Conservation (phyloP, 2,113 vertebrate species). For the Collichthys lucidus region DNA sequence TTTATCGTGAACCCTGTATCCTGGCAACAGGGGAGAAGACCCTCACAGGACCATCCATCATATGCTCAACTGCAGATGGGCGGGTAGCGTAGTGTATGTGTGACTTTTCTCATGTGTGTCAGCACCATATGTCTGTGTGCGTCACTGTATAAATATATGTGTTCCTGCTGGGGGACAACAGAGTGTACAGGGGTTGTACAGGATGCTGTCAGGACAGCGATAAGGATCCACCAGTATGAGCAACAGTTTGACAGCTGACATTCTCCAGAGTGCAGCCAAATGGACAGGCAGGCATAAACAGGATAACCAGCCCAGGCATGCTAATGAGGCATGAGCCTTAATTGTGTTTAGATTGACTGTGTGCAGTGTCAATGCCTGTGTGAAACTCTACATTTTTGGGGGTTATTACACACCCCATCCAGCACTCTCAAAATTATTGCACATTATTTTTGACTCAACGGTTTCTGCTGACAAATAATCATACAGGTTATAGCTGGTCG, state of each 20-base stretch:
- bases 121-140: conserved; percentile 31
- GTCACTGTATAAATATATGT: conserved; percentile 22
- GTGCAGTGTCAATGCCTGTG: neutral
- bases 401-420: too few species aligned
- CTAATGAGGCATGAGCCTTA: conserved; percentile 36
- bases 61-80: neutral
- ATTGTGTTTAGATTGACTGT: conserved; percentile 28
- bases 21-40: conserved; percentile 34
- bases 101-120: conserved; percentile 10
- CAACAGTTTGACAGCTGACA: conserved; percentile 51
- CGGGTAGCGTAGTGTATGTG: neutral
- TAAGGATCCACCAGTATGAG: conserved; percentile 3
- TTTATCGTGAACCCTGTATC: conserved; percentile 9
- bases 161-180: neutral
- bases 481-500: neutral
- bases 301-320: conserved; percentile 31
- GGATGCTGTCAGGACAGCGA: conserved; percentile 44
- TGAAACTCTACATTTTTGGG: neutral
- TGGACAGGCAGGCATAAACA: conserved; percentile 41
- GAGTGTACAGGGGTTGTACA: neutral
- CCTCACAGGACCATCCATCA: conserved; percentile 54
- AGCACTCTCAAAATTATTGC: too few species aligned
- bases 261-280: conserved; percentile 30
- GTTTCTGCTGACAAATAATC: neutral
- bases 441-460: neutral